phyloP scores from a whole-genome alignment of 2,113 vertebrate genomes.

The Ammodytes dubius region DNA sequence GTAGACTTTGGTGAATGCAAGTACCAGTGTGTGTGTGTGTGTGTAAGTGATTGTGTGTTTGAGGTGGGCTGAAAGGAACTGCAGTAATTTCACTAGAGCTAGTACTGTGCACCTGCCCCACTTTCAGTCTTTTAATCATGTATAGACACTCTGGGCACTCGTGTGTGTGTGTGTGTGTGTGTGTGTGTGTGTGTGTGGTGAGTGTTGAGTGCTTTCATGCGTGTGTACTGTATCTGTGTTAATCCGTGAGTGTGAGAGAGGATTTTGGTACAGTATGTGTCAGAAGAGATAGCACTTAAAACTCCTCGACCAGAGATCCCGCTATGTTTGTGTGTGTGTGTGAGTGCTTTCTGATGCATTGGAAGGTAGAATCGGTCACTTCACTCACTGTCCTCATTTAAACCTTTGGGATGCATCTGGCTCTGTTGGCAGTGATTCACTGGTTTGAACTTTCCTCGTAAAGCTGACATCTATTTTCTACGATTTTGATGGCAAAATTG shows the following conservation, averaged over 20 bases:
- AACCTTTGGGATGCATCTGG: slow-evolving; percentile 18
- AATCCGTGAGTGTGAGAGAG: slow-evolving; percentile 44
- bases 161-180: slow-evolving; percentile 36
- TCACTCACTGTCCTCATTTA: slow-evolving; percentile 32
- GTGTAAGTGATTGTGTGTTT: slow-evolving; percentile 5
- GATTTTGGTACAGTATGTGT: slow-evolving; percentile 65
- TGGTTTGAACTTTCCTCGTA: neutral
- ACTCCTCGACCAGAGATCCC: slow-evolving; percentile 55
- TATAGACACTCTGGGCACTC: slow-evolving; percentile 71
- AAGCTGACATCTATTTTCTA: neutral
- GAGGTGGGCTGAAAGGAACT: slow-evolving; percentile 50
- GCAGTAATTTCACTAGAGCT: slow-evolving; percentile 66
- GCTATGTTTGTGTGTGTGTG: slow-evolving; percentile 24
- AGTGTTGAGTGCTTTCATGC: neutral
- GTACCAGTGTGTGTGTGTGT: slow-evolving; percentile 1
- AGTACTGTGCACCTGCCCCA: slow-evolving; percentile 73
- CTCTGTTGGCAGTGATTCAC: slow-evolving; percentile 21
- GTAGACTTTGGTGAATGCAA: neutral
- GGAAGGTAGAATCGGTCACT: slow-evolving; percentile 26
- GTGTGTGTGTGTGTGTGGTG: slow-evolving; percentile 14
- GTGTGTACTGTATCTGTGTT: slow-evolving; percentile 45
- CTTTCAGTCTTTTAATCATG: slow-evolving; percentile 82
- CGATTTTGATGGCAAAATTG: neutral
- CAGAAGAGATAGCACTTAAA: slow-evolving; percentile 55
- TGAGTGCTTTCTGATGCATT: slow-evolving; percentile 16